A percentile compares a stretch with the other conserved stretches of the same genome.
These are phyloP conservation scores for Aphyosemion australe DNA, from an alignment of 2,113 vertebrate genomes.

Conservation along the genomic window DNA sequence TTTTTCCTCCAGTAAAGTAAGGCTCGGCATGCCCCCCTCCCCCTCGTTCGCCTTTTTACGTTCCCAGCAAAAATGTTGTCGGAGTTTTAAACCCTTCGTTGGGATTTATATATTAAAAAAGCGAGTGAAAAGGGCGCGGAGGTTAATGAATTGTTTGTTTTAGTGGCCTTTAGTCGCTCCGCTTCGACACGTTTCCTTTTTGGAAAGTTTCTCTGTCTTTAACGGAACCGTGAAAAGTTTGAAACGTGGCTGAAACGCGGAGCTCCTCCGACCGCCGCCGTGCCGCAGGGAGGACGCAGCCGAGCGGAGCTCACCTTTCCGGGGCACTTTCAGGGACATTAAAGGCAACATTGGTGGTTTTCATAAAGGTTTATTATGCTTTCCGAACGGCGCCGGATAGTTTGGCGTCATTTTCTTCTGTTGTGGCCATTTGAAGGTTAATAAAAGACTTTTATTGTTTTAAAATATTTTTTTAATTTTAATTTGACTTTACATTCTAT, in stretches of 20 bases:
- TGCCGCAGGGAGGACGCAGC: slow-evolving; percentile 38
- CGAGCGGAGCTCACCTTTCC: neutral
- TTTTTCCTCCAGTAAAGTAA: slow-evolving; percentile 77
- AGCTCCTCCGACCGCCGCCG: slow-evolving; percentile 25
- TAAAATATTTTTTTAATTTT: neutral
- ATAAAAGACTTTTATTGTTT: neutral
- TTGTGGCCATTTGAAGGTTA: slow-evolving; percentile 37
- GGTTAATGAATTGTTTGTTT: slow-evolving; percentile 15
- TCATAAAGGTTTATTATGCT: slow-evolving; percentile 28
- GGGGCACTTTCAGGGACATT: neutral
- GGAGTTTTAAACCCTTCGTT: slow-evolving; percentile 15
- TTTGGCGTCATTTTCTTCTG: neutral
- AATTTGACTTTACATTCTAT: neutral
- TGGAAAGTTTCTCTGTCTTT: slow-evolving; percentile 65
- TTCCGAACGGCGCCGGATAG: neutral
- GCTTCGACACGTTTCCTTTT: slow-evolving; percentile 34
- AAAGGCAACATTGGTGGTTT: neutral
- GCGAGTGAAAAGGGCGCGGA: slow-evolving; percentile 59
- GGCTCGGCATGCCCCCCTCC: slow-evolving; percentile 53
- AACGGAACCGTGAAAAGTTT: slow-evolving; percentile 77
- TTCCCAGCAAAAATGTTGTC: neutral
- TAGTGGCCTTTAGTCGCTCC: neutral
- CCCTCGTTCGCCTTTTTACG: slow-evolving; percentile 7
- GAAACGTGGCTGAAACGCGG: slow-evolving; percentile 75
- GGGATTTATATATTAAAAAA: slow-evolving; percentile 2